These are phyloP conservation scores for Wiebesia pumilae DNA, from an alignment of 1,140 invertebrate genomes.

Conservation along the genomic window DNA sequence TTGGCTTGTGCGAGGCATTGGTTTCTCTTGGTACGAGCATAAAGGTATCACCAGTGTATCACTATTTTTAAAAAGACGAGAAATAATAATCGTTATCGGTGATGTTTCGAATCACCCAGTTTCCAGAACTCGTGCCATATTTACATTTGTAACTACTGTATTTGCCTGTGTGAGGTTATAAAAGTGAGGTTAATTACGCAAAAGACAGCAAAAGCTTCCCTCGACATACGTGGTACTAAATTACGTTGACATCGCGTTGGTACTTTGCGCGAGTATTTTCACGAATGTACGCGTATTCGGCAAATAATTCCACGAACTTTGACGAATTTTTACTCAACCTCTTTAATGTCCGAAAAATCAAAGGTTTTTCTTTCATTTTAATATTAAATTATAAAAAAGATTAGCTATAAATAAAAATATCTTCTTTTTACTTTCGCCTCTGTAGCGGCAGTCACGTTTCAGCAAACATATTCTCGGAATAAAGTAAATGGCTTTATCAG, in stretches of 20 bases:
- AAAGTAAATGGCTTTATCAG: not conserved
- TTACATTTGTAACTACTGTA: too few species aligned
- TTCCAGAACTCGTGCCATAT: not conserved
- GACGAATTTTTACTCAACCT: not conserved
- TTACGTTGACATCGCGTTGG: too few species aligned
- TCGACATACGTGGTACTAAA: too few species aligned
- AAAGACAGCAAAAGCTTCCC: too few species aligned
- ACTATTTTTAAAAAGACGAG: not conserved
- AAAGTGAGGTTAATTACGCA: too few species aligned
- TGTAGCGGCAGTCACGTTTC: not conserved
- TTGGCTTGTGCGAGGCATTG: not conserved
- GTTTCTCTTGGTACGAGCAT: not conserved
- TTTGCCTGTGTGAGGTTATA: too few species aligned
- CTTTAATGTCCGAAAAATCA: not conserved
- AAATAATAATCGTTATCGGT: not conserved
- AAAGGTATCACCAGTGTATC: not conserved
- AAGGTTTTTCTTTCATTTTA: too few species aligned
- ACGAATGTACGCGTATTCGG: too few species aligned
- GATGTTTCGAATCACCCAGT: not conserved
- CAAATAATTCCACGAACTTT: not conserved
- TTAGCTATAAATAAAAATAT: not conserved
- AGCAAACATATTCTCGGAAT: not conserved
- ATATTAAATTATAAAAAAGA: too few species aligned
- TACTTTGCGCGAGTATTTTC: too few species aligned
- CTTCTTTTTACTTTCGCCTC: not conserved